Conservation (phyloP, 2,888 invertebrate genomes). For the Cantharis nigra region DNA sequence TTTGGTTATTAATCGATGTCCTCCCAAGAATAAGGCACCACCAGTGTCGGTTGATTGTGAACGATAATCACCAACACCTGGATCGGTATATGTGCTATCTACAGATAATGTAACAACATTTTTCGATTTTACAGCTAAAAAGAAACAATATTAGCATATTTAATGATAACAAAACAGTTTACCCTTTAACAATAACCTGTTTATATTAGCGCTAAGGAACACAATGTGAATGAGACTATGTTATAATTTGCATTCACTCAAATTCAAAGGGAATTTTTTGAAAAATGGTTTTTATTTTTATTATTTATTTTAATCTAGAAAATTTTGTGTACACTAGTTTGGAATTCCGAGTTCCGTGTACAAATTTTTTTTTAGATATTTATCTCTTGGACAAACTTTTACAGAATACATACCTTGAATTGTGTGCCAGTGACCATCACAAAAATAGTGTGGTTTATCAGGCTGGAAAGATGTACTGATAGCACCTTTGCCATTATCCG, state of each 20-base stretch:
- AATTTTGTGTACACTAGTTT: too few species aligned
- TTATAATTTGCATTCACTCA: too few species aligned
- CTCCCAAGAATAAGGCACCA: constrained; percentile 89
- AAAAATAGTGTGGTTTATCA: constrained; percentile 71
- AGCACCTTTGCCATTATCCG: constrained; percentile 82
- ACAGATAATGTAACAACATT: constrained; percentile 88
- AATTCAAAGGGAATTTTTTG: too few species aligned
- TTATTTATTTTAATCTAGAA: too few species aligned
- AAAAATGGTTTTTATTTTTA: too few species aligned
- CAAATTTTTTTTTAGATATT: too few species aligned
- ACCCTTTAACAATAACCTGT: too few species aligned
- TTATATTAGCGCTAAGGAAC: too few species aligned
- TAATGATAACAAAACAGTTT: background rate
- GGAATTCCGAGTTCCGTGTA: too few species aligned
- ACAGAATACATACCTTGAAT: constrained; percentile 66
- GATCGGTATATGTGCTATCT: constrained; percentile 76
- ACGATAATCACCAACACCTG: constrained; percentile 66
- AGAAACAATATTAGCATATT: background rate
- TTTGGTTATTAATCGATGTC: constrained; percentile 66
- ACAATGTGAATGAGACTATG: too few species aligned
- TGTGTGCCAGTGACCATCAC: constrained; percentile 95
- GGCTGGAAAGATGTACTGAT: constrained; percentile 75
- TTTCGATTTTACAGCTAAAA: constrained; percentile 82
- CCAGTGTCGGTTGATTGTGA: constrained; percentile 77
- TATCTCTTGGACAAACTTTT: background rate